A percentile compares a stretch with the other conserved stretches of the same genome.
Evolutionary conservation across 2,888 invertebrate species (phyloP).

Genomic region (Stramonita haemastoma): DNA sequence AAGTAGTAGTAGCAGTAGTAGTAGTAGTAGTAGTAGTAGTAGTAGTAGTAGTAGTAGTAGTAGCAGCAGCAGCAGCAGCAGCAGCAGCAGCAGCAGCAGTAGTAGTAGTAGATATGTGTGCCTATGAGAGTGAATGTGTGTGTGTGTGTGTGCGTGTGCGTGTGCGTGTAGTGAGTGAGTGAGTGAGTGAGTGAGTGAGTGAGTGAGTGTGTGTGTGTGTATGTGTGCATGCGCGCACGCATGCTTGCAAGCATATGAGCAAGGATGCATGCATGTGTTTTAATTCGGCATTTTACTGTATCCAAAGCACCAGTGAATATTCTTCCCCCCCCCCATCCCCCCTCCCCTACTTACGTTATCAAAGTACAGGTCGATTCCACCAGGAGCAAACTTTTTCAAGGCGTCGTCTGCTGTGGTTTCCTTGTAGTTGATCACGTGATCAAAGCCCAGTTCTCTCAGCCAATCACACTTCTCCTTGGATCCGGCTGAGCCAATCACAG

Average conservation of each 20-base stretch:
- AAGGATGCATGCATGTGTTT: too few relatives aligned
- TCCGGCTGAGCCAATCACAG: slow-evolving; percentile 86
- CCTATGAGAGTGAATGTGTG: not conserved
- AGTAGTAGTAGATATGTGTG: not conserved
- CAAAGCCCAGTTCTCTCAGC: slow-evolving; percentile 83
- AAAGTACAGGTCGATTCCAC: slow-evolving; percentile 87
- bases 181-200: not conserved
- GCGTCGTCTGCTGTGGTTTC: slow-evolving; percentile 80
- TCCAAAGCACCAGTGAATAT: not conserved
- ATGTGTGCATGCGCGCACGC: not conserved
- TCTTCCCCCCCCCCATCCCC: not conserved
- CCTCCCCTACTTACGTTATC: slow-evolving; percentile 82
- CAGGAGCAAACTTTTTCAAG: slow-evolving; percentile 82
- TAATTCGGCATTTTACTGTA: not conserved
- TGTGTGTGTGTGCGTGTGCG: slow-evolving; percentile 5
- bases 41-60: too few relatives aligned
- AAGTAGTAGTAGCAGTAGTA: too few relatives aligned
- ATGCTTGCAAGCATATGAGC: not conserved
- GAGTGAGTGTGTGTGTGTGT: not conserved
- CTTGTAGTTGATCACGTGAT: slow-evolving; percentile 86
- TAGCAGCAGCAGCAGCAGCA: too few relatives aligned
- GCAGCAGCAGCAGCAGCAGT: too few relatives aligned
- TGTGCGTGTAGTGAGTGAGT: not conserved
- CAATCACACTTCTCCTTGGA: slow-evolving; percentile 85
- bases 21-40: too few relatives aligned